These are phyloP conservation scores for Hycleus phaleratus DNA, from an alignment of 1,140 invertebrate species.

Conservation along the genomic window DNA sequence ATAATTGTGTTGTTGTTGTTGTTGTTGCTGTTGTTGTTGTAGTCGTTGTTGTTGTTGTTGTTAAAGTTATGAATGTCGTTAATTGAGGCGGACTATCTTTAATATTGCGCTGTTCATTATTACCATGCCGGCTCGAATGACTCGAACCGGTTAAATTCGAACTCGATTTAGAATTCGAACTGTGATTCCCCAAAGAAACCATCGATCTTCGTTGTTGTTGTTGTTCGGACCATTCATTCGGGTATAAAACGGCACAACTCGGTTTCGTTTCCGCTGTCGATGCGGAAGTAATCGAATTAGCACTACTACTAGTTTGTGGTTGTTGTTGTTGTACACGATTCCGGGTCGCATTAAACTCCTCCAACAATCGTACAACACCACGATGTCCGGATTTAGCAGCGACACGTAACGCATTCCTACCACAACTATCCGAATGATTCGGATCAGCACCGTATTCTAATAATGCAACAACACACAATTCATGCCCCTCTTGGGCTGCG, in stretches of 20 bases:
- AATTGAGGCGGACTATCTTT: too few species aligned
- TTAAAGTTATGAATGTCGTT: too few species aligned
- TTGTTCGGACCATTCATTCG: conserved; percentile 50
- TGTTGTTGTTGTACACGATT: conserved; percentile 7
- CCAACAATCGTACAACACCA: conserved; percentile 59
- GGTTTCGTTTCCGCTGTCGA: conserved; percentile 64
- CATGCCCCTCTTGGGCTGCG: conserved; percentile 83
- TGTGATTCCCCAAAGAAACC: conserved; percentile 62
- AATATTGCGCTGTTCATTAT: conserved; percentile 8
- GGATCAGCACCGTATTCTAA: conserved; percentile 87
- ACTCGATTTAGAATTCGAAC: conserved; percentile 63
- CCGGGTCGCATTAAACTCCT: conserved; percentile 43
- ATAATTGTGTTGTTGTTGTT: conserved; percentile 39
- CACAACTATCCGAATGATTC: conserved; percentile 85
- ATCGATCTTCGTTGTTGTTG: conserved; percentile 54
- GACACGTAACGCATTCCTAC: conserved; percentile 68
- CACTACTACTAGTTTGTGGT: conserved; percentile 47
- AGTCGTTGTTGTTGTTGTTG: not conserved
- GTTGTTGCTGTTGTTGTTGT: not conserved
- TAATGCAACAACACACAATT: conserved; percentile 79
- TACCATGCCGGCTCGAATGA: conserved; percentile 39
- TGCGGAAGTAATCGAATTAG: conserved; percentile 52
- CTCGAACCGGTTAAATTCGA: conserved; percentile 56
- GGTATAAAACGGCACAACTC: conserved; percentile 54
- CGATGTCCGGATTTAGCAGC: conserved; percentile 70